A percentile compares a stretch with the other conserved stretches of the same genome.
Conservation (phyloP, 1,140 invertebrate genomes). For the Hypothenemus hampei region DNA sequence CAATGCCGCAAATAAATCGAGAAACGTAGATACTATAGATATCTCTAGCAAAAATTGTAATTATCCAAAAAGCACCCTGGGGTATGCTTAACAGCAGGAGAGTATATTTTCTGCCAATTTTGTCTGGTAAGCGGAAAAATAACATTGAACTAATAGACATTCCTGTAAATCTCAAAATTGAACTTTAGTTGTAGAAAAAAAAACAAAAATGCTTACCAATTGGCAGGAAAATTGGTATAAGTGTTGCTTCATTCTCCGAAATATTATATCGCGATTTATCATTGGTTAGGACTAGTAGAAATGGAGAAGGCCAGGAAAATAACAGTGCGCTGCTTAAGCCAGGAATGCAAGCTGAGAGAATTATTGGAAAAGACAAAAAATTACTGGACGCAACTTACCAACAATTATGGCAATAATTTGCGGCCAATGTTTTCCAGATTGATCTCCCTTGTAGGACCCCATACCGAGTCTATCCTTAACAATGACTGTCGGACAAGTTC, state of each 20-base stretch:
- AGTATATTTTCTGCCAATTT: conserved; percentile 30
- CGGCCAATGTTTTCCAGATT: no score
- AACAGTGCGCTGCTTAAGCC: conserved; percentile 7
- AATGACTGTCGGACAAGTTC: no score
- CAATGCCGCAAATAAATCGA: conserved; percentile 33
- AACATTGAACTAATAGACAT: conserved; percentile 11
- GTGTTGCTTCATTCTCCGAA: conserved; percentile 12
- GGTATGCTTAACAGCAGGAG: conserved; percentile 30
- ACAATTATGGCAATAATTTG: conserved; percentile 15
- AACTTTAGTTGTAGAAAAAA: no score
- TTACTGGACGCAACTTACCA: conserved; percentile 1
- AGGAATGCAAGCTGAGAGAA: conserved; percentile 14
- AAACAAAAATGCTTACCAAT: conserved; percentile 2
- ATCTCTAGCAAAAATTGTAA: conserved; percentile 22
- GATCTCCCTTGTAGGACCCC: no score
- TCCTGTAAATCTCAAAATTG: conserved; percentile 11
- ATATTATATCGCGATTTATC: conserved; percentile 13
- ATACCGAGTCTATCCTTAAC: no score
- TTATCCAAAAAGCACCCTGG: conserved; percentile 24
- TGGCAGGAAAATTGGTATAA: conserved; percentile 1
- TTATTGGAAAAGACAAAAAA: neutral
- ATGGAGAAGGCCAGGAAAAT: conserved; percentile 20
- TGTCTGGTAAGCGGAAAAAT: conserved; percentile 24
- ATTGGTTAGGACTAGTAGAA: conserved; percentile 3
- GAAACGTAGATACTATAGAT: conserved; percentile 31